A percentile compares a stretch with the other conserved stretches of the same genome.
Conservation (phyloP, 1,140 invertebrate species). For the Macrotrachela quadricornifera region DNA sequence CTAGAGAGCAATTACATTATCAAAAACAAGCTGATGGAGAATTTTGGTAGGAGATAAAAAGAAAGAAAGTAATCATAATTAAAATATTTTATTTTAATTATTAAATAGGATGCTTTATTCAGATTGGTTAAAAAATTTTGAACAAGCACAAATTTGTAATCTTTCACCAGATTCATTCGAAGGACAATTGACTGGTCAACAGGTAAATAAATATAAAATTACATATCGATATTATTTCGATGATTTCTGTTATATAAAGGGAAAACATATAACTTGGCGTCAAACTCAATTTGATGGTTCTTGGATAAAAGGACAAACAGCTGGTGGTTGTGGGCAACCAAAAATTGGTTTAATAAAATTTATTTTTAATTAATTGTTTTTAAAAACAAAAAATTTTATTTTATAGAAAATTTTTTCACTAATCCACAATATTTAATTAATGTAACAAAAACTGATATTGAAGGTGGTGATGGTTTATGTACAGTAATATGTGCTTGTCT, state of each 20-base stretch:
- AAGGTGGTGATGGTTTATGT: background rate
- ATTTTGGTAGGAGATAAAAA: constrained; percentile 1
- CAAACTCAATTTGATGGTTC: constrained; percentile 1
- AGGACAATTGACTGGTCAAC: too few relatives aligned
- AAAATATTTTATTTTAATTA: background rate
- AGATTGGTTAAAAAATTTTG: constrained; percentile 8
- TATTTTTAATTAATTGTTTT: background rate
- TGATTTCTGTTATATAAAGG: too few relatives aligned
- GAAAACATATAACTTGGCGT: too few relatives aligned
- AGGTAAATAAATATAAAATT: too few relatives aligned
- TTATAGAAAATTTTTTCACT: background rate
- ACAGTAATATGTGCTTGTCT: constrained; percentile 2
- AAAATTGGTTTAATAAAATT: background rate
- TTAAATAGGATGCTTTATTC: constrained; percentile 1
- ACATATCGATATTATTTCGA: too few relatives aligned
- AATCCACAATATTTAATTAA: constrained; percentile 8
- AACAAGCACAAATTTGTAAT: constrained; percentile 9
- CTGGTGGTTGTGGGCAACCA: constrained; percentile 8
- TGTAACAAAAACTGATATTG: background rate
- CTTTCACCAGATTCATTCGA: constrained; percentile 1
- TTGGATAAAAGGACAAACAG: constrained; percentile 5
- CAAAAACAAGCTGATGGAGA: constrained; percentile 7
- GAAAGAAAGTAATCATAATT: background rate
- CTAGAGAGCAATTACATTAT: constrained; percentile 59
- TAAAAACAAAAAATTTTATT: background rate